Evolutionary conservation across 2,797 vertebrate genomes (phyloP).

Genomic region (Rhinophrynus dorsalis): DNA sequence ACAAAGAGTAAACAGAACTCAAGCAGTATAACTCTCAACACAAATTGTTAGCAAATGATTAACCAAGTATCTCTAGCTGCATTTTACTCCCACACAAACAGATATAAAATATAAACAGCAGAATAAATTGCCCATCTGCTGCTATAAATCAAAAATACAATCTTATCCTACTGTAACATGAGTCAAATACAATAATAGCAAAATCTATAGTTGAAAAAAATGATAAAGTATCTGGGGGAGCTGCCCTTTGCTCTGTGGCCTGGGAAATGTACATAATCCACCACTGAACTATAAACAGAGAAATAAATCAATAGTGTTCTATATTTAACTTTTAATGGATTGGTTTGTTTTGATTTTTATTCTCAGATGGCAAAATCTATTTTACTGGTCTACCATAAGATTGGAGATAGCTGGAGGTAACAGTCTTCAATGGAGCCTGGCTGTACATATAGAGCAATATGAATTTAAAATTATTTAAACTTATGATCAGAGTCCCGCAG

Average conservation of each 20-base stretch:
- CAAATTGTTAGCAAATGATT: constrained; percentile 56
- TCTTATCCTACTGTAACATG: constrained; percentile 54
- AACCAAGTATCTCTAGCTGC: constrained; percentile 51
- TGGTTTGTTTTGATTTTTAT: constrained; percentile 40
- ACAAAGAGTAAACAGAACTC: constrained; percentile 18
- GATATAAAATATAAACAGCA: constrained; percentile 59
- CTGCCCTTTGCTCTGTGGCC: constrained; percentile 49
- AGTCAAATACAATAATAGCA: constrained; percentile 65
- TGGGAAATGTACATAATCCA: constrained; percentile 37
- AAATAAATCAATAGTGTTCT: constrained; percentile 52
- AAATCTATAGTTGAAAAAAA: constrained; percentile 65
- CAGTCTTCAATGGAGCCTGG: not conserved
- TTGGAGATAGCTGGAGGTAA: not conserved
- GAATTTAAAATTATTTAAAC: not conserved
- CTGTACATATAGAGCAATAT: not conserved
- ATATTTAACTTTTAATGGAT: constrained; percentile 43
- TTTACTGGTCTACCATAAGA: not conserved
- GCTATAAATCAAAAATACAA: constrained; percentile 65
- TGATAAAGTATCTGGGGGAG: constrained; percentile 56
- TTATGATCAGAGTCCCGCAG: not conserved
- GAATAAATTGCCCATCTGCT: constrained; percentile 65
- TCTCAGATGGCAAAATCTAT: constrained; percentile 3
- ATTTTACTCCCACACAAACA: constrained; percentile 60
- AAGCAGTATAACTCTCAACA: constrained; percentile 45
- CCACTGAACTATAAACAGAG: constrained; percentile 62